These are phyloP conservation scores for Plotosus lineatus DNA, from an alignment of 2,113 vertebrate genomes.

Conservation along the genomic window DNA sequence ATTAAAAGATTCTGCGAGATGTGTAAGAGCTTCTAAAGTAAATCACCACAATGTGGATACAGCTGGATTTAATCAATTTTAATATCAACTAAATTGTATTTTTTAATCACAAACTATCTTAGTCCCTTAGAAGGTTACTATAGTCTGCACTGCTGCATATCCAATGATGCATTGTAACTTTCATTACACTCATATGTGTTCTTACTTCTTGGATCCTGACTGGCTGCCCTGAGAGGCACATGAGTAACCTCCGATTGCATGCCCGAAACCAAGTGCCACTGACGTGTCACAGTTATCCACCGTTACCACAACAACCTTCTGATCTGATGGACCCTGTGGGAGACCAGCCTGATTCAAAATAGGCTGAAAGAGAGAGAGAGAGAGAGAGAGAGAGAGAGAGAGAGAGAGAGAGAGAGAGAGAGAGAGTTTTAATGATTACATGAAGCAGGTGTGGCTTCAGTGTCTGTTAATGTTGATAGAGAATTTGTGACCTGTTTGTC, in stretches of 20 bases:
- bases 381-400: constrained; percentile 21
- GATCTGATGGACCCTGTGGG: constrained; percentile 89
- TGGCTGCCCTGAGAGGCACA: constrained; percentile 90
- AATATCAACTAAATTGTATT: not conserved
- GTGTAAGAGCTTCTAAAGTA: not conserved
- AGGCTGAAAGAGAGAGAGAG: constrained; percentile 71
- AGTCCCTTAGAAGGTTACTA: not conserved
- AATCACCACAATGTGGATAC: not conserved
- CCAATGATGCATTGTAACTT: not conserved
- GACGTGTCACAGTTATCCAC: constrained; percentile 89
- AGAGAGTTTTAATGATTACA: not conserved
- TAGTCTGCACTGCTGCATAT: too few relatives aligned
- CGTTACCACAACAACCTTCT: constrained; percentile 87
- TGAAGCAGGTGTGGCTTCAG: not conserved
- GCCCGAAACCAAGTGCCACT: constrained; percentile 85
- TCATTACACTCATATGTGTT: too few relatives aligned
- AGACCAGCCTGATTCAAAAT: constrained; percentile 82
- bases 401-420: not conserved
- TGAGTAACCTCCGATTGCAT: constrained; percentile 85
- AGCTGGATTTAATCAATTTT: not conserved
- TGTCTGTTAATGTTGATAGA: not conserved
- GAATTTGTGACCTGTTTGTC: not conserved
- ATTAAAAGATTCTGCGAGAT: not conserved
- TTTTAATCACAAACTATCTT: not conserved
- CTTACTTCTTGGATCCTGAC: constrained; percentile 91